These are phyloP conservation scores for Chelon auratus DNA, from an alignment of 2,797 vertebrate species.

Conservation along the genomic window DNA sequence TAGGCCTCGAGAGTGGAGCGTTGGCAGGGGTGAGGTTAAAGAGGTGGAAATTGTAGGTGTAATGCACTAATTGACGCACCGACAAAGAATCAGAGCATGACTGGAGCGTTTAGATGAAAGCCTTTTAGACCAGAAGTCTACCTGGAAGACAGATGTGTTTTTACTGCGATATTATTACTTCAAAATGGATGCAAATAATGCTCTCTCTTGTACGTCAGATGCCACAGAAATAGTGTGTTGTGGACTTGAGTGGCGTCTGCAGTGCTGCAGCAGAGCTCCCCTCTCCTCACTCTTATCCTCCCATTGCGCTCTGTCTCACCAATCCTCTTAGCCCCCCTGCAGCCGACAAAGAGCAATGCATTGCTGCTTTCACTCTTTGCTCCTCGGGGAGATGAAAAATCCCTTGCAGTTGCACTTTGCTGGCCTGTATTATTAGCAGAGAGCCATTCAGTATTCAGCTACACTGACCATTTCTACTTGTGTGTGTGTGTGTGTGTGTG, in stretches of 20 bases:
- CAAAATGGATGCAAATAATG: neutral
- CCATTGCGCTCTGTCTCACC: slow-evolving; percentile 54
- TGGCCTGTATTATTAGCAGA: slow-evolving; percentile 76
- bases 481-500: slow-evolving; percentile 13
- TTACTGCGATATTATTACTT: neutral
- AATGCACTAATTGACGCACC: slow-evolving; percentile 40
- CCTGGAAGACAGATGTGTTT: slow-evolving; percentile 15
- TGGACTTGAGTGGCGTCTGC: slow-evolving; percentile 52
- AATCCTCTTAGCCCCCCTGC: slow-evolving; percentile 78
- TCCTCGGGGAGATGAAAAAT: slow-evolving; percentile 75
- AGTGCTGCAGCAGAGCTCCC: slow-evolving; percentile 50
- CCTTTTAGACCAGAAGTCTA: slow-evolving; percentile 35
- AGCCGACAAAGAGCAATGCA: slow-evolving; percentile 70
- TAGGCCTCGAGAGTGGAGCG: slow-evolving; percentile 20
- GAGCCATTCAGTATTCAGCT: slow-evolving; percentile 62
- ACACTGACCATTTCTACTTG: slow-evolving; percentile 56
- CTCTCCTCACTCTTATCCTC: slow-evolving; percentile 59
- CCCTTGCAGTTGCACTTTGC: slow-evolving; percentile 82
- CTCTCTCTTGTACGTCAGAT: slow-evolving; percentile 21
- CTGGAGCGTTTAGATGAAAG: slow-evolving; percentile 6
- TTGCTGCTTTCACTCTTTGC: slow-evolving; percentile 69
- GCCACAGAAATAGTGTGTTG: slow-evolving; percentile 27
- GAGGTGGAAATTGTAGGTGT: slow-evolving; percentile 21
- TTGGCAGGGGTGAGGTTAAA: slow-evolving; percentile 25
- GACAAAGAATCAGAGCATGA: neutral